Evolutionary conservation across 2,797 vertebrate species (phyloP).

Genomic region (Tadarida brasiliensis): DNA sequence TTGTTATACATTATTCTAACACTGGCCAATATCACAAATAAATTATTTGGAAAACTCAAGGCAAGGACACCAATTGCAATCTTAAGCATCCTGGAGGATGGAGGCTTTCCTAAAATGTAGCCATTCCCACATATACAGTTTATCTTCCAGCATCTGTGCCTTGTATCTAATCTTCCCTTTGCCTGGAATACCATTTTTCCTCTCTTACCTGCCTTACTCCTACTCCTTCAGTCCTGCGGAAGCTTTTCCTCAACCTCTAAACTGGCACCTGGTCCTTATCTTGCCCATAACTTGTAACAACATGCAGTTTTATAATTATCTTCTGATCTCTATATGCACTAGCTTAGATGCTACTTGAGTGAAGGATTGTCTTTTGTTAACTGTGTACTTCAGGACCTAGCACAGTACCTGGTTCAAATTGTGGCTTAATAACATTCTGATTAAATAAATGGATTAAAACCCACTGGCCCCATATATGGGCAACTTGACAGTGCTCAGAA

Average conservation of each 20-base stretch:
- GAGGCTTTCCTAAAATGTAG: slow-evolving; percentile 23
- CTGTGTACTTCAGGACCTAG: not conserved
- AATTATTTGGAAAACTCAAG: slow-evolving; percentile 42
- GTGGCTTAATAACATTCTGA: slow-evolving; percentile 48
- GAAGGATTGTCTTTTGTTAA: slow-evolving; percentile 52
- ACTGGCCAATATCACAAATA: slow-evolving; percentile 26
- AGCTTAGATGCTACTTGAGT: slow-evolving; percentile 27
- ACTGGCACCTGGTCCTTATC: not conserved
- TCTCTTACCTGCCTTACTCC: not conserved
- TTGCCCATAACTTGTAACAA: slow-evolving; percentile 33
- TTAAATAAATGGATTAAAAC: slow-evolving; percentile 51
- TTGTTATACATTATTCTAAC: slow-evolving; percentile 50
- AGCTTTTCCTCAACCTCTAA: slow-evolving; percentile 17
- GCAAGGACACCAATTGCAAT: slow-evolving; percentile 29
- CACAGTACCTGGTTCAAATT: slow-evolving; percentile 12
- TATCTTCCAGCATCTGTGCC: not conserved
- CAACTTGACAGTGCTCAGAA: slow-evolving; percentile 33
- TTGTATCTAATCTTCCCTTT: slow-evolving; percentile 14
- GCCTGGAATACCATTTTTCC: not conserved
- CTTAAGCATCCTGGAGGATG: not conserved
- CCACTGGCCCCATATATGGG: not conserved
- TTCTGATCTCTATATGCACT: slow-evolving; percentile 23
- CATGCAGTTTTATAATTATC: slow-evolving; percentile 9
- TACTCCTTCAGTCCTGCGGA: slow-evolving; percentile 11
- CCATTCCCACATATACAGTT: not conserved